Evolutionary conservation across 2,888 invertebrate genomes (phyloP), one percentile per base, ranked within the genome.

Genomic region (Punctoribates punctum): DNA sequence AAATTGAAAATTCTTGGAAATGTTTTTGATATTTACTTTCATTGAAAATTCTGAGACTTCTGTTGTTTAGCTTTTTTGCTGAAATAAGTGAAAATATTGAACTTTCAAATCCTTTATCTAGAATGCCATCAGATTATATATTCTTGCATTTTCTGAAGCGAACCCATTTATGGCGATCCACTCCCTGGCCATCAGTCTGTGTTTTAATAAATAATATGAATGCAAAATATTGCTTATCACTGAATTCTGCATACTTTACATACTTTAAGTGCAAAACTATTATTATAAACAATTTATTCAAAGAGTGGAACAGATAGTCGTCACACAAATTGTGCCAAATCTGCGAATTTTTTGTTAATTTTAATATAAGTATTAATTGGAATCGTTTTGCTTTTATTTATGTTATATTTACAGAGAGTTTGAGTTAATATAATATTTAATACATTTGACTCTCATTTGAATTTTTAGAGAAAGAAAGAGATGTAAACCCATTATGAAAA

Each of bases 371-470:
- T 60, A 34, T 38, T 67, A 27, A 67, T 67, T 67, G 60, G 8
- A n/a, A n/a, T 51, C 1, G 1, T 29, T 67, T 67, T 67, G 1
- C 13, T 38, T 67, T 67, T 34, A 34, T 67, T 62, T 20, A 38
- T 67, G 38, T 38, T 9, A 38, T 67, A 67, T 67, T 38, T 67
- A 67, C 65, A 67, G 38, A 67, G 38, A 38, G 3, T 67, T 67
- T 34, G 34, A 67, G 17, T 38, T 11, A 38, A 67, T 67, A 38
- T 38, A 17, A 48, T 48, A 38, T 38, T 38, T 15, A 38, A 67
- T 38, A 38, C 34, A 67, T n/a, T 67, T 38, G 23, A 67, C 65
- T 67, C 20, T 17, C 34, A 1, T 67, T 38, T 62, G 15, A 67
- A 17, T 8, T 60, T 8, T 27, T 1, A 27, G 9, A 17, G 13